Evolutionary conservation across 2,888 invertebrate genomes (phyloP), one percentile per base, ranked within the genome.

Genomic region (Ypsolopha scabrella): DNA sequence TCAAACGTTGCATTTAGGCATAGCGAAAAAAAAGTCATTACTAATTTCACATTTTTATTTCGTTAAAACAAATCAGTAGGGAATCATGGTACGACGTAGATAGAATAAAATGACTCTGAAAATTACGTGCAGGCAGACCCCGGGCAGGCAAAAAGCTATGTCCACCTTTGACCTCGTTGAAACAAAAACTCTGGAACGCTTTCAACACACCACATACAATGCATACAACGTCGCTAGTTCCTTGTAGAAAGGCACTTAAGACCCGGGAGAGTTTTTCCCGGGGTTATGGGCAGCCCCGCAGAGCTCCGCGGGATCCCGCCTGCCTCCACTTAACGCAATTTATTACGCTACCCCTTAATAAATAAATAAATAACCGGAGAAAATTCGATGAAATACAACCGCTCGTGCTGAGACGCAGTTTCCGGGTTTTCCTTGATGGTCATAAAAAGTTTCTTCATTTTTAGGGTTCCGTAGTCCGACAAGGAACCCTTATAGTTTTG

Each of bases 281-380:
- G 68, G 75, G 81, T 79, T 83, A 81, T 81, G 70, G 79, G 79
- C 70, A 65, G 71, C 73, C 83, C 85, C 67, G 79, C 74, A 47
- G 83, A 57, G 83, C 85, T 53, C 83, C 52, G 70, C 83, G 72
- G 85, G 85, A 60, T 66, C 67, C 72, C 82, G 54, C 66, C 80
- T 81, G 75, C 80, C 83, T 11, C 81, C 85, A 86, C 85, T 86
- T 86, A 85, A 82, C 80, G 72, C 83, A 85, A 86, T 86, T 85
- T 86, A 86, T 86, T 79, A 72, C 73, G 65, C 69, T 77, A 75
- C 77, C 82, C 82, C 76, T 85, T 83, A 85, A 85, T 86, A 86
- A 86, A 85, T 82, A 83, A 80, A 82, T 85, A 82, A 83, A 83
- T 81, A 82, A 76, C 73, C 70, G 68, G 77, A 70, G 83, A 82